Evolutionary conservation across 2,113 vertebrate species (phyloP).

Genomic region (Chinchilla lanigera): DNA sequence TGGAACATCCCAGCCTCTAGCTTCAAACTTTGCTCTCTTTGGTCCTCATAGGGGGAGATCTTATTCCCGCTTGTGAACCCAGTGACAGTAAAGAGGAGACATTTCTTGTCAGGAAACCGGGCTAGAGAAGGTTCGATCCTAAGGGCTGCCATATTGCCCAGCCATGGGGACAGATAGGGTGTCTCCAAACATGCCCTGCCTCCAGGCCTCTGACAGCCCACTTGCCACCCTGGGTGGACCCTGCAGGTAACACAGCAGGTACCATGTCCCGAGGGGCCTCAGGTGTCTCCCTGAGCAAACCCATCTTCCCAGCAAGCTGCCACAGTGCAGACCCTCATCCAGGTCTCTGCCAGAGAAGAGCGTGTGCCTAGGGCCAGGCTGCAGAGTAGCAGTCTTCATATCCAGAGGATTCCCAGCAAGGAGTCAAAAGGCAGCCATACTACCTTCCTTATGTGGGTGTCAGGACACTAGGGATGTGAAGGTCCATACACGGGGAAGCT

Average conservation of each 20-base stretch:
- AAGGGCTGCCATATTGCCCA: neutral
- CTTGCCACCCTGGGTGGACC: neutral
- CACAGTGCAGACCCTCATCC: rapidly evolving
- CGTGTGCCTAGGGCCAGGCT: neutral
- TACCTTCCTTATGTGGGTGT: rapidly evolving
- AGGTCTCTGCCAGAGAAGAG: neutral
- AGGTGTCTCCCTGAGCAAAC: neutral
- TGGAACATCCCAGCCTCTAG: neutral
- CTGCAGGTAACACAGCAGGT: rapidly evolving
- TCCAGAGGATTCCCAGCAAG: neutral
- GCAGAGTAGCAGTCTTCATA: neutral
- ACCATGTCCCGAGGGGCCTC: too few relatives aligned
- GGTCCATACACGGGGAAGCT: neutral
- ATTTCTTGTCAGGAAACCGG: neutral
- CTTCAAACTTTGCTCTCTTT: neutral
- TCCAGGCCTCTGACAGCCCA: too few relatives aligned
- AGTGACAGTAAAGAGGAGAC: neutral
- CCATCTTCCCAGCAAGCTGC: neutral
- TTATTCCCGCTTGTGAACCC: neutral
- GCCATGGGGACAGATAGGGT: too few relatives aligned
- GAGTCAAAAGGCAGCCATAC: rapidly evolving
- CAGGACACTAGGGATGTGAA: neutral
- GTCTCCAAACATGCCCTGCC: neutral
- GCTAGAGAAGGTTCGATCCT: neutral
- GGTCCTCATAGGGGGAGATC: neutral